Evolutionary conservation across 2,797 vertebrate species (phyloP), one percentile per base, ranked within the genome.

Genomic region (Dendrocincla tyrannina): DNA sequence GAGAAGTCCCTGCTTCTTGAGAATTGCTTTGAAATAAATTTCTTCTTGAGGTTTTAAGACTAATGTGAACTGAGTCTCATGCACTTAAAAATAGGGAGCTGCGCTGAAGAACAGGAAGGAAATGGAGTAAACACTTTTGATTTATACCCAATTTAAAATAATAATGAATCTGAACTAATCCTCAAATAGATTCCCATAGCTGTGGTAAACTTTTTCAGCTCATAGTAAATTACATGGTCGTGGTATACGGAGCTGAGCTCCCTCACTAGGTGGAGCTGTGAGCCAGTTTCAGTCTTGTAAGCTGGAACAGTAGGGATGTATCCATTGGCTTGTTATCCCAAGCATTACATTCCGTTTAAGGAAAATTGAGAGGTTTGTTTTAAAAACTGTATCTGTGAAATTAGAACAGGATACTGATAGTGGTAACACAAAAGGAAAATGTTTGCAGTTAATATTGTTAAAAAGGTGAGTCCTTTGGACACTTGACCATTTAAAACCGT

Each of bases 231-330:
- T 18, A 2, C 7, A 1, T 4, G 49, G 5, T 53, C 3, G 5
- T 70, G 37, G 28, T 87, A 88, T 72, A 2, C 24, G 46, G 55
- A 73, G 39, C 35, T 39, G 37, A 14, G 5, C 15, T 83, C 24
- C 37, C 44, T 90, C 97, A 56, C 96, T 97, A 97, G 97, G 69
- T 97, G 97, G 95, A 93, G 95, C 97, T 96, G 9, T 96, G 87
- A 85, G n/a, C 64, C 90, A 88, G 69, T 86, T 77, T 41, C 73
- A 10, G 1, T 19, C 59, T 52, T 33, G 4, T 32, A 23, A n/a
- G 39, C 44, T 62, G 67, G 69, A 70, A 10, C 37, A 14, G 5
- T 24, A 5, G 35, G n/a, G 10, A 6, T 53, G 5, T 33, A 0
- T 55, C 53, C 4, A 4, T 23, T 69, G 50, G 33, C 52, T 93